Percentiles rank a stretch among this genome's conserved stretches.
Conservation (phyloP, 1,140 invertebrate species). For the Drosophila sproati region DNA sequence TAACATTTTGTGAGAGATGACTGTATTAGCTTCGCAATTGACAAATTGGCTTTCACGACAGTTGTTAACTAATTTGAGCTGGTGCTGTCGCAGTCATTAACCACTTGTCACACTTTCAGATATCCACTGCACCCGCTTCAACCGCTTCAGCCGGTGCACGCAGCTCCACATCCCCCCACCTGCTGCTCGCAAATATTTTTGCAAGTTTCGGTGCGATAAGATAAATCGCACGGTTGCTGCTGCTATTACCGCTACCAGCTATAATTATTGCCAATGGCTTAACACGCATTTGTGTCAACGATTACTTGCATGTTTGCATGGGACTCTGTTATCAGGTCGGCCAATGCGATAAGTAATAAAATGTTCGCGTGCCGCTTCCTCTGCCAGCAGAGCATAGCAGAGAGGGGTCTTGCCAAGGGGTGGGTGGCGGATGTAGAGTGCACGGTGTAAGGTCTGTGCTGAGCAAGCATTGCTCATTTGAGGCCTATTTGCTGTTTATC, state of each 20-base stretch:
- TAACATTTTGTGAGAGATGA: background rate
- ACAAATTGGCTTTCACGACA: constrained; percentile 10
- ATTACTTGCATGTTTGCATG: constrained; percentile 17
- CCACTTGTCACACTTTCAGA: constrained; percentile 23
- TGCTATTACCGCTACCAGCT: background rate
- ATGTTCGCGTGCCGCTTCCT: constrained; percentile 67
- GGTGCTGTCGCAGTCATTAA: constrained; percentile 41
- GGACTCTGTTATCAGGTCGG: constrained; percentile 51
- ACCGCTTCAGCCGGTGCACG: no score
- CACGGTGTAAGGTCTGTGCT: constrained; percentile 10
- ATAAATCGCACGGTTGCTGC: constrained; percentile 29
- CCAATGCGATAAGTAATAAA: constrained; percentile 59
- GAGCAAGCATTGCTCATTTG: constrained; percentile 29
- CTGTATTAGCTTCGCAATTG: background rate
- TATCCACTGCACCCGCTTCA: background rate
- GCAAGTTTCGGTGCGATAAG: constrained; percentile 44
- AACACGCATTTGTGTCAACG: constrained; percentile 36
- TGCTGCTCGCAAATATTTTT: background rate
- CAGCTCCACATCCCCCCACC: background rate
- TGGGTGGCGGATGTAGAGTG: background rate
- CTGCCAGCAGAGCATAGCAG: background rate
- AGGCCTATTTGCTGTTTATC: constrained; percentile 56
- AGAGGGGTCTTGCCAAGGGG: constrained; percentile 5
- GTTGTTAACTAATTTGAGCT: constrained; percentile 39
- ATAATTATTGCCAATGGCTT: constrained; percentile 26